Base-by-base conservation (phyloP, 2,113 vertebrate species). In the Antidorcas marsupialis region DNA sequence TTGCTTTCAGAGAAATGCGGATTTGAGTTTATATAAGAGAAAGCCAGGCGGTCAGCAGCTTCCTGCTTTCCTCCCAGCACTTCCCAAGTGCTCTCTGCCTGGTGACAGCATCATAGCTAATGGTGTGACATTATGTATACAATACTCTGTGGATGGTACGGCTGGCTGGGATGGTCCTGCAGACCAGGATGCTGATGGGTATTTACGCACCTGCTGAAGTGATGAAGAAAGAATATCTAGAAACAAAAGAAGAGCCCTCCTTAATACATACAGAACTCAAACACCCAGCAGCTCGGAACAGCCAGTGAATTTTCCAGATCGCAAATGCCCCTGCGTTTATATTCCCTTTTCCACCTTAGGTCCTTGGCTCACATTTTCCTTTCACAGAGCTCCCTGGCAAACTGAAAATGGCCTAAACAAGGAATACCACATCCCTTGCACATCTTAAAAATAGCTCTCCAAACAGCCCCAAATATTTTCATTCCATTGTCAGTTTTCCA, bases 1-100 rank as follows among this genome's bases (percentile, higher is more conserved):
- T 39, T 96, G 94, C 91, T 98, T 98, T 98, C 96, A 94, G 95
- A 98, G 97, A 96, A 97, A 97, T 9, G 7, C 0, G 1, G 85
- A 59, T 96, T 98, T 97, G 89, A 27, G 97, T 52, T 97, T 93
- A 89, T 52, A 94, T 11, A 27, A 92, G 97, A 89, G 93, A 96
- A 57, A 81, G 15, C 62, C 17, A 1, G 52, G 67, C 10, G 30
- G 91, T 52, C 97, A 94, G 93, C 89, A 57, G 85, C 84, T 96
- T 84, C 95, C 81, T 92, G 84, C 82, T 95, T 95, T 47, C 86
- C 96, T 43, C 52, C 1, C 11, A 27, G 96, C 43, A 2, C 94
- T 89, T 7, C 0, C 81, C 85, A 6, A 59, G 89, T 0, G 39
- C 84, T 96, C 89, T 85, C 92, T 87, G 57, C 92, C 9, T 0